Base-by-base conservation (phyloP, 2,797 vertebrate genomes). In the Lerista edwardsae region DNA sequence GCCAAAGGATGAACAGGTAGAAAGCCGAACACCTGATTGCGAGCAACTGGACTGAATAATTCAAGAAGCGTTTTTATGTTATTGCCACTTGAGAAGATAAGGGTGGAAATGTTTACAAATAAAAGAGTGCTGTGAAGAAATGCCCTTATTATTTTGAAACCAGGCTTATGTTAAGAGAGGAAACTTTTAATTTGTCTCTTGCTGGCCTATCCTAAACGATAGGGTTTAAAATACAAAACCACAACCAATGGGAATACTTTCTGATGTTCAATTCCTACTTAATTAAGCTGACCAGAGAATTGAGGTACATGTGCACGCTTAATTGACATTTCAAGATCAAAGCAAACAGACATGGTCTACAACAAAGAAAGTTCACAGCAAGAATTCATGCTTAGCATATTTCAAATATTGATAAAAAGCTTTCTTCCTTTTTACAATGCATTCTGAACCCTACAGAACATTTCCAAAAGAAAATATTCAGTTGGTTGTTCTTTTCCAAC, bases 81-180 rank as follows among this genome's bases (percentile, higher is more conserved):
- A 57, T n/a, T 82, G 81, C 44, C 7, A 57, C 1, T 6, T 23
- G 41, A 47, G 82, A 83, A 23, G 47, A 80, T 5, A 77, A 64
- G 29, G 19, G 0, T 62, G 71, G 89, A 80, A 34, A 88, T 90
- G 84, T 8, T 0, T 11, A 14, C 72, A 80, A 84, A 81, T 82
- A 62, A 3, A 44, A 1, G 73, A 44, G n/a, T 74, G 86, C 76
- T 31, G 71, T 83, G 44, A 57, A 75, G 65, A 73, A 77, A 5
- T 31, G 39, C 15, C 79, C 17, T 75, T 88, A 57, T 14, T 80
- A 31, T 44, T 69, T 23, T 65, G 39, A 34, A 73, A 86, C 79
- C 21, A 82, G 31, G 65, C 73, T 74, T 75, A 65, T 74, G 83
- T 65, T 29, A 39, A 57, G 15, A 55, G 44, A 55, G 47, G 47